phyloP scores from a whole-genome alignment of 2,797 vertebrate species.

The Urocyon cinereoargenteus region DNA sequence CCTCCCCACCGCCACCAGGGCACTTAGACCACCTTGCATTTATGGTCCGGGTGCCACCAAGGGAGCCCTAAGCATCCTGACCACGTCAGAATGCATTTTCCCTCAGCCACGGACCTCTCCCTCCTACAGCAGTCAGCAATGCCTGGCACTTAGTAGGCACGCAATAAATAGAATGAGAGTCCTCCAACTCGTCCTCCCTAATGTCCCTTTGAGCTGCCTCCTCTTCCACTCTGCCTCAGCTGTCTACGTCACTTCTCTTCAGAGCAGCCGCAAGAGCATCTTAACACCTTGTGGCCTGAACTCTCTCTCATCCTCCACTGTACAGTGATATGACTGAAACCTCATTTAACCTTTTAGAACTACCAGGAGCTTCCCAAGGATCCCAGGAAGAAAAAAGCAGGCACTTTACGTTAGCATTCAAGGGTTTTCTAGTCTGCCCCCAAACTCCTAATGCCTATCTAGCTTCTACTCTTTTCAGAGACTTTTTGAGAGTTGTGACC shows the following conservation, averaged over 20 bases:
- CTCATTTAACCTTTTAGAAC: background rate
- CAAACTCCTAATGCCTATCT: background rate
- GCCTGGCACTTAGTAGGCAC: background rate
- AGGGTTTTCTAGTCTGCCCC: background rate
- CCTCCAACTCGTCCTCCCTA: background rate
- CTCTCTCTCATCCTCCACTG: background rate
- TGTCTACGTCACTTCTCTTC: background rate
- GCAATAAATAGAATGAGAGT: background rate
- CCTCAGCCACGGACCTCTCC: background rate
- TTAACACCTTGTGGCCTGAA: background rate
- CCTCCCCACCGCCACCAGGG: too few relatives aligned
- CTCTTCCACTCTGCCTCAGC: background rate
- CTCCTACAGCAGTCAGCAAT: background rate
- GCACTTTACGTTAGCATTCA: background rate
- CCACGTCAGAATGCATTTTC: too few relatives aligned
- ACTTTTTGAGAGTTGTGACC: background rate
- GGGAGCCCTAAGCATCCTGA: background rate
- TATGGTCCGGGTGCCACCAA: background rate
- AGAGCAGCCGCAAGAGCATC: background rate
- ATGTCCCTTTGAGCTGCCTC: background rate
- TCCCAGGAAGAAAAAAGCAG: background rate
- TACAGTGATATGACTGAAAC: background rate
- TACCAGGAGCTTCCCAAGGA: background rate
- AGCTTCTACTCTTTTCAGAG: conserved; percentile 1
- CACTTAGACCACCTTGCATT: background rate